Evolutionary conservation across 2,797 vertebrate species (phyloP), one percentile per base, ranked within the genome.

Genomic region (Synaphobranchus kaupii): DNA sequence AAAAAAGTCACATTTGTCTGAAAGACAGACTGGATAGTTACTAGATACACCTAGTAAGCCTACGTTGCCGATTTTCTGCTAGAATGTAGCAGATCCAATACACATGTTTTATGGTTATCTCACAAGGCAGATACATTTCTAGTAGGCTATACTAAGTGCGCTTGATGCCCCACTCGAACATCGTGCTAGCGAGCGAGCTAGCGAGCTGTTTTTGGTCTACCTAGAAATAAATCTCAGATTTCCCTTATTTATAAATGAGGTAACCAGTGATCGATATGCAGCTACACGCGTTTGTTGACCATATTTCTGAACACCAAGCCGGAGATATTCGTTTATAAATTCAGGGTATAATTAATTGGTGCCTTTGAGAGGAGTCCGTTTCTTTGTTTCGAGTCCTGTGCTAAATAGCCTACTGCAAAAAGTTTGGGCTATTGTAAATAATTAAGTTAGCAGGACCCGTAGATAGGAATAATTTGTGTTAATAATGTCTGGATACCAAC

Each of bases 391-490:
- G 50, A 31, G 12, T 71, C 25, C 60, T n/a, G 47, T 15, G 44
- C 78, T 52, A 15, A 86, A 86, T 66, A 78, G 8, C 31, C 12
- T 54, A 58, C 56, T 31, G 20, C 34, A 48, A 82, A 89, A 89
- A 87, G 83, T 89, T 87, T 89, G 60, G 12, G 20, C 15, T 85
- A 9, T 86, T 78, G 63, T 7, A 85, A 71, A 44, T 48, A 80
- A 34, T 83, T 47, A 9, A 48, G 9, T 48, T 50, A 48, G 78
- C 76, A 48, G 39, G 44, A 66, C n/a, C 17, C 5, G 78, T 10
- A 20, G 15, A 12, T 44, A 81, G 47, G 5, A 82, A 4, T n/a
- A 83, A n/a, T 28, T 63, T 56, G 5, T 63, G 17, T 66, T 44
- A 47, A 34, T 22, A 50, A 81, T 50, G 47, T 48, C 20, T 25